A percentile compares a stretch with the other conserved stretches of the same genome.
Evolutionary conservation across 1,140 invertebrate genomes (phyloP).

Genomic region (Achatina immaculata): DNA sequence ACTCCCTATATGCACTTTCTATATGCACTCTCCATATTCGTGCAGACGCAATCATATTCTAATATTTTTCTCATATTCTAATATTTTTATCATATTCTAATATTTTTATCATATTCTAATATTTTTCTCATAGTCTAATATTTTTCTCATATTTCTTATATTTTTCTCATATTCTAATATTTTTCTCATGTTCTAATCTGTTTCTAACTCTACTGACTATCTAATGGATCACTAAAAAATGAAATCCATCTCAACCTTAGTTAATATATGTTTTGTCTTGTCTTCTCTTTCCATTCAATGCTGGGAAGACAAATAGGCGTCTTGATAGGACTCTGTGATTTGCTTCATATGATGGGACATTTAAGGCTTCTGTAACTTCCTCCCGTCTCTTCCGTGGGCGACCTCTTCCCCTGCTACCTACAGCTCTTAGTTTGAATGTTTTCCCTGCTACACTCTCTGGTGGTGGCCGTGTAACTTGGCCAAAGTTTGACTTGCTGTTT

Average conservation of each 20-base stretch:
- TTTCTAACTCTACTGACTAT: background rate
- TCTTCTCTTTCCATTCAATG: background rate
- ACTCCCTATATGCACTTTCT: background rate
- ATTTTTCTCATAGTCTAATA: background rate
- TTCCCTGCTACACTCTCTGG: background rate
- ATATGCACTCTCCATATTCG: background rate
- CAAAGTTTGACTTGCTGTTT: too few species aligned
- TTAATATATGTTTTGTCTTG: background rate
- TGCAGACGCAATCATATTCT: background rate
- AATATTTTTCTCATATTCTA: background rate
- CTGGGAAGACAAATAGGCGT: too few species aligned
- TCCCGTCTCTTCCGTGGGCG: background rate
- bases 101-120: background rate
- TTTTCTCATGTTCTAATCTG: background rate
- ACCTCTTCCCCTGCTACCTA: background rate
- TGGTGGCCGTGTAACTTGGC: background rate
- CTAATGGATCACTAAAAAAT: background rate
- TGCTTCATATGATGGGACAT: too few species aligned
- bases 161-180: background rate
- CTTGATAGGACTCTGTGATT: too few species aligned
- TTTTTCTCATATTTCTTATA: background rate
- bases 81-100: background rate
- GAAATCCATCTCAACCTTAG: background rate
- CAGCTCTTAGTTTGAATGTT: too few species aligned
- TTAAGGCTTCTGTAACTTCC: too few species aligned